Conservation (phyloP, 2,888 invertebrate genomes). For the Unio pictorum region DNA sequence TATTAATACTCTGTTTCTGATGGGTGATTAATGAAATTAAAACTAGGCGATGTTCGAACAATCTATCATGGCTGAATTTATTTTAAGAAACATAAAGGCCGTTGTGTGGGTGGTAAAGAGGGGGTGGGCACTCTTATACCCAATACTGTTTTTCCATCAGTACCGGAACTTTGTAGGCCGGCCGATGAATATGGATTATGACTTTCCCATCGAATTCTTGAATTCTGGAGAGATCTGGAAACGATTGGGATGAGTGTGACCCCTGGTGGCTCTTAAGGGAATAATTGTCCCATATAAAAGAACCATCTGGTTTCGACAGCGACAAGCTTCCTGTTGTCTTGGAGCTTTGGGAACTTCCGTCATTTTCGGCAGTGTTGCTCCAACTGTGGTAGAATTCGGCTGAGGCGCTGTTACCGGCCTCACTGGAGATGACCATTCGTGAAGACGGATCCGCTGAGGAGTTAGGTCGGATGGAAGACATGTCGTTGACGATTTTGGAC, state of each 20-base stretch:
- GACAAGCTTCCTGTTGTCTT: slow-evolving; percentile 15
- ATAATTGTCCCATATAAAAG: slow-evolving; percentile 39
- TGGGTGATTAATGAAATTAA: too few relatives aligned
- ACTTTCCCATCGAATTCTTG: slow-evolving; percentile 21
- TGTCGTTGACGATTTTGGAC: slow-evolving; percentile 42
- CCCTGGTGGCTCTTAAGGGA: slow-evolving; percentile 18
- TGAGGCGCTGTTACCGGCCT: slow-evolving; percentile 29
- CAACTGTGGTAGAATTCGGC: slow-evolving; percentile 36
- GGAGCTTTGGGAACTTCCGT: slow-evolving; percentile 17
- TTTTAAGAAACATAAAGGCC: too few relatives aligned
- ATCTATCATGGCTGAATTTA: too few relatives aligned
- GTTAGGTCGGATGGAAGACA: slow-evolving; percentile 36
- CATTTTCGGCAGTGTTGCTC: slow-evolving; percentile 36
- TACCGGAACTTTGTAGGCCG: slow-evolving; percentile 33
- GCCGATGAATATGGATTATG: slow-evolving; percentile 12
- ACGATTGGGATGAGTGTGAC: slow-evolving; percentile 8
- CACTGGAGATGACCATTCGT: slow-evolving; percentile 25
- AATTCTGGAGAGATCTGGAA: slow-evolving; percentile 30
- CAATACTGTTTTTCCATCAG: slow-evolving; percentile 49
- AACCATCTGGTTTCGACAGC: slow-evolving; percentile 25
- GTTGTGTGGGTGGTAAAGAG: too few relatives aligned
- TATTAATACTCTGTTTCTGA: too few relatives aligned
- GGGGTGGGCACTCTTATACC: slow-evolving; percentile 25
- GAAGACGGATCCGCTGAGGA: slow-evolving; percentile 25
- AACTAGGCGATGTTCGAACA: too few relatives aligned